Base-by-base conservation (phyloP, 2,113 vertebrate genomes). In the Ursus arctos region DNA sequence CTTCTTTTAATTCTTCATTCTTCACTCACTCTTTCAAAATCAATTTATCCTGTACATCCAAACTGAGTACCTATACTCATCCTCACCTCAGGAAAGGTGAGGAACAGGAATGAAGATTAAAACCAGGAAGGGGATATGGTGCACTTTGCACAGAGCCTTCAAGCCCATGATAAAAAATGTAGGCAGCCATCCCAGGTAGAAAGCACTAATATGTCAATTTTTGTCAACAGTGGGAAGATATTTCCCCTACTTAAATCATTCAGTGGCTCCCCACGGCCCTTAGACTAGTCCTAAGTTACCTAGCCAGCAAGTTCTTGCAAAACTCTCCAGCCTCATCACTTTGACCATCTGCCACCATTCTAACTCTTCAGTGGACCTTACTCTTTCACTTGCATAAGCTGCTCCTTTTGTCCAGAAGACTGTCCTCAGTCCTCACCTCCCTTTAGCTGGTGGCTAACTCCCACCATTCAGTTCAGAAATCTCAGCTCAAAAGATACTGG, bases 21-120 rank as follows among this genome's bases (percentile, higher is more conserved):
- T 10, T 74, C 53, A 57, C 84, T 97, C 24, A 88, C 69, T 96
- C 61, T 91, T 49, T 83, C 40, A 92, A 94, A 79, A 89, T 7
- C 79, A 95, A 86, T 74, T 72, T 77, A 87, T 74, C 95, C 28
- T 88, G 14, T 33, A 80, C 63, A 65, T 67, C 71, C 18, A 96
- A 92, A 43, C 15, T 83, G 1, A 61, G 21, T 61, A 84, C 51
- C 33, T 33, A 84, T 12, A 24, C 18, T 79, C 47, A 53, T 11
- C 47, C 12, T 49, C 14, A 77, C 43, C 74, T 77, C 15, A 28
- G 74, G 74, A 77, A 49, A 77, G 15, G 74, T 28, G 43, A 77
- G 43, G 26, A 49, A 31, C 15, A 77, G 43, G 74, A 77, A 15
- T n/a, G 36, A 72, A 33, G 59, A 76, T 49, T 31, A 33, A 94